Evolutionary conservation across 2,888 invertebrate genomes (phyloP), one percentile per base, ranked within the genome.

Genomic region (Ophion costatus): DNA sequence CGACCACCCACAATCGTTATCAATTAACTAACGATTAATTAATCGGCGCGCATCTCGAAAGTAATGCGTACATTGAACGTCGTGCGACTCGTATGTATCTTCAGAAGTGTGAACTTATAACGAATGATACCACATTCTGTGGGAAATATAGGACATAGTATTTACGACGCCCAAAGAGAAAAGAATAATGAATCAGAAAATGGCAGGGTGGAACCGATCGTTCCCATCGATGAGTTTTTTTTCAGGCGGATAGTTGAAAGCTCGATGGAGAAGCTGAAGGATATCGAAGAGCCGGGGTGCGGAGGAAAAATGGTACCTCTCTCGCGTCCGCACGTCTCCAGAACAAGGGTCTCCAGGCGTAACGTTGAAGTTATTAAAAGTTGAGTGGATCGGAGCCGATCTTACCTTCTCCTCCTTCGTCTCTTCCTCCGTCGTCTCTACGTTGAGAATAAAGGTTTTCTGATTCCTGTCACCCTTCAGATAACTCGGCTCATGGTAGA

Each of bases 351-450:
- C 82, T 77, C 38, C 76, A 57, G 59, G 85, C 82, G 82, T 80
- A 82, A 80, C 85, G 85, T 69, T 71, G 74, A 85, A 85, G 85
- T 85, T 85, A 85, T 85, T 85, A 85, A 85, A 85, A 85, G 82
- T 85, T 85, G 85, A 85, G 85, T 80, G 82, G 85, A 77, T 82
- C 73, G 80, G 63, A 57, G 75, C 74, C 82, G 80, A 80, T 80
- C 80, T 59, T 33, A 17, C 29, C 71, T 74, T 45, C 80, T 57
- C 73, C 67, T 77, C 14, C 64, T 57, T 1, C 51, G 9, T 57
- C 56, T 38, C 6, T 14, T 11, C 10, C 29, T 51, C 38, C 80
- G 63, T 56, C 82, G 14, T 59, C 45, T 14, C 17, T 42, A n/a
- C 67, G 79, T 61, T 42, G 75, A 45, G 70, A 51, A 80, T 82